These are phyloP conservation scores for Cydia fagiglandana DNA, from an alignment of 1,140 invertebrate species.

Conservation along the genomic window DNA sequence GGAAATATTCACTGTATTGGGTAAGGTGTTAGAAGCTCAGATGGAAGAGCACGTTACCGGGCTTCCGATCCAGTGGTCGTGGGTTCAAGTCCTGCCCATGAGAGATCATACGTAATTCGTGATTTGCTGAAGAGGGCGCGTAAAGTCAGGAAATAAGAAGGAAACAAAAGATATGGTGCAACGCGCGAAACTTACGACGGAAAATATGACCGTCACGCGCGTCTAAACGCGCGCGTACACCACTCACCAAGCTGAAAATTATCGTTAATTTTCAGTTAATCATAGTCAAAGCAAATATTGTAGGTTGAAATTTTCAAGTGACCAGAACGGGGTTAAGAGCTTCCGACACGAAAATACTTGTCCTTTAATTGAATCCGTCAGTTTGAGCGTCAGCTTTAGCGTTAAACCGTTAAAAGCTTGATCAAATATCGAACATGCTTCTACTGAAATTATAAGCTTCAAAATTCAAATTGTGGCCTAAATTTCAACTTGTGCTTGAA, in stretches of 20 bases:
- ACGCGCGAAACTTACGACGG: no score
- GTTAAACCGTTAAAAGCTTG: neutral
- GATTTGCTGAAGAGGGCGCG: no score
- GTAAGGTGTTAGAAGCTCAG: no score
- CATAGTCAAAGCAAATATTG: neutral
- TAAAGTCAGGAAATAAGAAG: no score
- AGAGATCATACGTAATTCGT: no score
- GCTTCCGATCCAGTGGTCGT: no score
- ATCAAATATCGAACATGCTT: neutral
- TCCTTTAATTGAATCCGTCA: neutral
- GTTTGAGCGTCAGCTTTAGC: neutral
- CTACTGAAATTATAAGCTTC: neutral
- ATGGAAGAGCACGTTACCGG: no score
- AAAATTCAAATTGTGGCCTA: neutral
- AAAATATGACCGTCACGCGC: no score
- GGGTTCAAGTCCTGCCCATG: no score
- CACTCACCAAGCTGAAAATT: neutral
- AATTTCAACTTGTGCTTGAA: slow-evolving; percentile 2
- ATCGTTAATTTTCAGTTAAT: neutral
- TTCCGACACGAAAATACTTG: slow-evolving; percentile 6
- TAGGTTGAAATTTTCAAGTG: slow-evolving; percentile 2
- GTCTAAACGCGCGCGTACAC: neutral
- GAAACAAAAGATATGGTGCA: no score
- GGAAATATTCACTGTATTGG: no score
- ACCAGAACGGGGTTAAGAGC: neutral